phyloP scores from a whole-genome alignment of 2,797 vertebrate species.

The Chiroxiphia lanceolata region DNA sequence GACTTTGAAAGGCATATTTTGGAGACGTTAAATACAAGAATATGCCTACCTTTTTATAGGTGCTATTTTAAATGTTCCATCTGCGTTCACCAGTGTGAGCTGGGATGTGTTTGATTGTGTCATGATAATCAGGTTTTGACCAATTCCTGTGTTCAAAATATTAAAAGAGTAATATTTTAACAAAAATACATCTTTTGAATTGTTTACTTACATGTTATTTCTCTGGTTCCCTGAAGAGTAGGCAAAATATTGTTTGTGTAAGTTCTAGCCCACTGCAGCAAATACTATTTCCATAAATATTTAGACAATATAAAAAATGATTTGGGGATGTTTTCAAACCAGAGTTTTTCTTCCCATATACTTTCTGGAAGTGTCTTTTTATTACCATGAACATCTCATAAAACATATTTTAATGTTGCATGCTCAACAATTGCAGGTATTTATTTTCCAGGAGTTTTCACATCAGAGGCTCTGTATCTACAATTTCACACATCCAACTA shows the following conservation, averaged over 20 bases:
- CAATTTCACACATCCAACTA: conserved; percentile 36
- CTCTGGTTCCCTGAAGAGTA: conserved; percentile 30
- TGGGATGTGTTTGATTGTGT: background rate
- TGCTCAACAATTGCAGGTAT: conserved; percentile 43
- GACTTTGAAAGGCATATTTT: background rate
- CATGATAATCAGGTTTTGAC: conserved; percentile 17
- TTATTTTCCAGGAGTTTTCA: conserved; percentile 55
- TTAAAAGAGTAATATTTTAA: background rate
- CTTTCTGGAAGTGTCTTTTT: conserved; percentile 51
- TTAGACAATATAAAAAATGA: conserved; percentile 59
- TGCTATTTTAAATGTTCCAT: background rate
- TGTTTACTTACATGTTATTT: conserved; percentile 1
- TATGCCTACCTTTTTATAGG: background rate
- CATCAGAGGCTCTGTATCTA: conserved; percentile 41
- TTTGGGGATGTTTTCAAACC: conserved; percentile 31
- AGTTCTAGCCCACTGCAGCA: conserved; percentile 7
- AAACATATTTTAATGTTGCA: conserved; percentile 53
- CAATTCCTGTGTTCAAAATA: background rate
- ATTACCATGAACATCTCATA: conserved; percentile 50
- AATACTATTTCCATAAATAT: conserved; percentile 51
- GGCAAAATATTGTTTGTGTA: conserved; percentile 38
- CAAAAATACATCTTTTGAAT: background rate
- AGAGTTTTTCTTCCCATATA: background rate
- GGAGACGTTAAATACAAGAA: background rate
- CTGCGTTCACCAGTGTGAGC: background rate